Conservation (phyloP, 1,140 invertebrate genomes). For the Pinna nobilis region DNA sequence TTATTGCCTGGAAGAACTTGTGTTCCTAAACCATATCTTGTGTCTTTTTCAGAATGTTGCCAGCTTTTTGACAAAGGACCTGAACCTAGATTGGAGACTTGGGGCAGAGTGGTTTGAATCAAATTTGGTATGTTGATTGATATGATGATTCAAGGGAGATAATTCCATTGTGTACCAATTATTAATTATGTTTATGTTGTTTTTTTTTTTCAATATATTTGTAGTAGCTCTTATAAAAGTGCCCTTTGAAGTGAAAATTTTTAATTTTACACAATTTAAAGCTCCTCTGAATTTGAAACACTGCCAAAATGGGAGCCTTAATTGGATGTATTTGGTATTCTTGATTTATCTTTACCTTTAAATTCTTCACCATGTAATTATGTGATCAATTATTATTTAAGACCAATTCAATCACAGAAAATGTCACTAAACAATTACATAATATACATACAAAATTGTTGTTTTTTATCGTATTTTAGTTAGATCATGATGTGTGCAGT, state of each 20-base stretch:
- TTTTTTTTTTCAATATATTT: neutral
- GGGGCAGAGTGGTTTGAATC: constrained; percentile 76
- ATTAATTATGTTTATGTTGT: neutral
- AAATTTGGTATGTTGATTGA: constrained; percentile 59
- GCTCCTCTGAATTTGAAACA: too few species aligned
- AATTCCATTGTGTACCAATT: neutral
- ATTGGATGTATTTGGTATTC: too few species aligned
- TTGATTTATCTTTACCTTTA: too few species aligned
- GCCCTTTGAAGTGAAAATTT: too few species aligned
- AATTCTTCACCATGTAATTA: too few species aligned
- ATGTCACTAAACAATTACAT: too few species aligned
- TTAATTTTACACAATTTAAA: too few species aligned
- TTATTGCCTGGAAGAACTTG: neutral
- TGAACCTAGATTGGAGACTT: constrained; percentile 75
- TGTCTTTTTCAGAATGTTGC: constrained; percentile 71
- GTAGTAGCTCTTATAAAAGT: too few species aligned
- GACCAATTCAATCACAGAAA: too few species aligned
- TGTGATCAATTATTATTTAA: too few species aligned
- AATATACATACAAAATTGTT: too few species aligned
- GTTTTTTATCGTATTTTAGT: constrained; percentile 35
- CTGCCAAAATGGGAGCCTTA: too few species aligned
- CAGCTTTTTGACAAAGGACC: constrained; percentile 75
- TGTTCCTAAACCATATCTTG: neutral
- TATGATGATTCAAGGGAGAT: neutral
- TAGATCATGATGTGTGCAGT: constrained; percentile 76